Evolutionary conservation across 2,797 vertebrate genomes (phyloP).

Genomic region (Phaenicophaeus curvirostris): DNA sequence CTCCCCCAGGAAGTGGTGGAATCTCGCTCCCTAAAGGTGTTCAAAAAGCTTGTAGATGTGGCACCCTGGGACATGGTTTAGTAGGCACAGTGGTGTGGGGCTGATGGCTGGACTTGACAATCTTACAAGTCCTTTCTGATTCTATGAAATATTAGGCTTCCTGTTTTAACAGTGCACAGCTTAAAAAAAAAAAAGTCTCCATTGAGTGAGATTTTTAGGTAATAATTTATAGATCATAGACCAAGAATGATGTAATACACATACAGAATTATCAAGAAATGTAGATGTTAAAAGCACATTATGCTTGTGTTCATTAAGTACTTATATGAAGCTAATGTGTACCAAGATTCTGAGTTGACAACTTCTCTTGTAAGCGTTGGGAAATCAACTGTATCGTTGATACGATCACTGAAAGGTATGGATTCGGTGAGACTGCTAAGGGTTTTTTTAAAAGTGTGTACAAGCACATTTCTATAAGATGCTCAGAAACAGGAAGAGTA

Average conservation of each 20-base stretch:
- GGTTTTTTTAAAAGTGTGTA: background rate
- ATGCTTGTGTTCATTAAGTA: background rate
- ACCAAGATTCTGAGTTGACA: background rate
- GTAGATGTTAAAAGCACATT: background rate
- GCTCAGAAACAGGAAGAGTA: background rate
- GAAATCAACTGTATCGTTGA: background rate
- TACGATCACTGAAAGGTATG: accelerated
- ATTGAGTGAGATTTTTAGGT: background rate
- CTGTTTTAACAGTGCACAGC: background rate
- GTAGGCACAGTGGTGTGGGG: too few relatives aligned
- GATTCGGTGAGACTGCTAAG: background rate
- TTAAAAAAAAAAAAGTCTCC: background rate
- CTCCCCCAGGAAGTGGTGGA: too few relatives aligned
- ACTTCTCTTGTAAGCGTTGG: background rate
- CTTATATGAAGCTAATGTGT: background rate
- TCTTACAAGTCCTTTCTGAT: too few relatives aligned
- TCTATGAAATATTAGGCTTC: background rate
- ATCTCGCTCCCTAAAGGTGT: too few relatives aligned
- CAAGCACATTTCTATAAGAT: background rate
- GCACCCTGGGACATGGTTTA: too few relatives aligned
- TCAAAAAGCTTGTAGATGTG: too few relatives aligned
- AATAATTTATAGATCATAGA: background rate
- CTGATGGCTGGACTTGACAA: too few relatives aligned
- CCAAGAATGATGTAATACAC: background rate
- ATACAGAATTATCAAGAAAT: background rate